Evolutionary conservation across 1,140 invertebrate genomes (phyloP).

Genomic region (Micrasema minimum): DNA sequence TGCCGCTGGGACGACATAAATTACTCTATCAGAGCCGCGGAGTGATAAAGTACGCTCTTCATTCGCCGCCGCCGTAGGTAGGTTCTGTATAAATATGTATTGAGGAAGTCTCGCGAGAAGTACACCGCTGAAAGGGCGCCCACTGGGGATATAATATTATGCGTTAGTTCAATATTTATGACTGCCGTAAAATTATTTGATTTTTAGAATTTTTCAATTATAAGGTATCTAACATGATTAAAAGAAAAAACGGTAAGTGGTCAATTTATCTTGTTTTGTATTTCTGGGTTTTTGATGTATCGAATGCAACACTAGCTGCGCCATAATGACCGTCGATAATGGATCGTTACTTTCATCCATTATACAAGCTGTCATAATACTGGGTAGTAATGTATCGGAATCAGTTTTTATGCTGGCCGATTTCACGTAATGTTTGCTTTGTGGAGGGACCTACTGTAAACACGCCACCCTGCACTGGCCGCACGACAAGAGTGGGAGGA

Average conservation of each 20-base stretch:
- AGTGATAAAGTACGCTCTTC: neutral
- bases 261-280: too few species aligned
- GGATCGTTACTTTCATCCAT: neutral
- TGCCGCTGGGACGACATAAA: constrained; percentile 5
- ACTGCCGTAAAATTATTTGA: constrained; percentile 11
- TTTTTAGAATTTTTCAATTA: neutral
- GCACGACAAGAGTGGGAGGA: neutral
- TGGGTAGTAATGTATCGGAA: constrained; percentile 1
- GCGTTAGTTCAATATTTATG: constrained; percentile 2
- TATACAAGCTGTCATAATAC: constrained; percentile 1
- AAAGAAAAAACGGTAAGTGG: too few species aligned
- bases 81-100: neutral
- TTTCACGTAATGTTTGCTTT: neutral
- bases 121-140: too few species aligned
- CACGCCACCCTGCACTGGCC: neutral
- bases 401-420: neutral
- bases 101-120: neutral
- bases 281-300: neutral
- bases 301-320: neutral
- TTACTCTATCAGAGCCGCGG: neutral
- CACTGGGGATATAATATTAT: neutral
- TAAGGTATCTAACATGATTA: neutral
- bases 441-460: neutral
- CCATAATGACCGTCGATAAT: constrained; percentile 1
- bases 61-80: neutral